Base-by-base conservation (phyloP, 1,140 invertebrate species). In the Temnothorax curvispinosus region DNA sequence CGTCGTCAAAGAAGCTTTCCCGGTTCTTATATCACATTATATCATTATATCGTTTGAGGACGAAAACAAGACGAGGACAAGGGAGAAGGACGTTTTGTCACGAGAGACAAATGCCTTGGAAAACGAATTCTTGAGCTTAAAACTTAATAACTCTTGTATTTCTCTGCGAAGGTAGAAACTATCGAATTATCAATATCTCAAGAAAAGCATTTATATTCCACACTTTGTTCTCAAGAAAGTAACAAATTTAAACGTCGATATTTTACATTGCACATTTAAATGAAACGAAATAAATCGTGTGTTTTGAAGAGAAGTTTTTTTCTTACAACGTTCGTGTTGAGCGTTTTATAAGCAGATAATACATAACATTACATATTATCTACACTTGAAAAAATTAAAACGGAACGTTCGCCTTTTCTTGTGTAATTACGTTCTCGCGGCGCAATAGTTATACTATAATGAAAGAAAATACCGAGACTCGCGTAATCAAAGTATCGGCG, bases 11-110 rank as follows among this genome's bases (percentile, higher is more conserved):
- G 67, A n/a, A 60, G 54, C 41, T 82, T 74, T 74, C 32, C 54
- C 27, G 41, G 38, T 60, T 74, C 71, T 60, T 74, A 58, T 81
- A 38, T 84, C 27, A 74, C 27, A 74, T 74, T 84, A 58, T 44
- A 58, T 74, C 62, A 41, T 84, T 60, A 60, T 60, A 60, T 74
- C 80, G 54, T 58, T 56, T 41, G n/a, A 44, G 27, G 67, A 56
- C n/a, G 18, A 41, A 6, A 41, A 41, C 3, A 41, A 41, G 38
- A 27, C 27, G 27, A 52, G 32, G n/a, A 44, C 7, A n/a, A 58
- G 15, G 11, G 38, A 47, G 56, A 18, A n/a, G 9, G 32, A 41
- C 9, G 35, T 38, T 72, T 71, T 27, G 38, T 78, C 76, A 50
- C 76, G 35, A 47, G 32, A 78, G 58, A 78, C 32, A 64, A 54